Evolutionary conservation across 2,113 vertebrate genomes (phyloP).

Genomic region (Dermatemys mawii): DNA sequence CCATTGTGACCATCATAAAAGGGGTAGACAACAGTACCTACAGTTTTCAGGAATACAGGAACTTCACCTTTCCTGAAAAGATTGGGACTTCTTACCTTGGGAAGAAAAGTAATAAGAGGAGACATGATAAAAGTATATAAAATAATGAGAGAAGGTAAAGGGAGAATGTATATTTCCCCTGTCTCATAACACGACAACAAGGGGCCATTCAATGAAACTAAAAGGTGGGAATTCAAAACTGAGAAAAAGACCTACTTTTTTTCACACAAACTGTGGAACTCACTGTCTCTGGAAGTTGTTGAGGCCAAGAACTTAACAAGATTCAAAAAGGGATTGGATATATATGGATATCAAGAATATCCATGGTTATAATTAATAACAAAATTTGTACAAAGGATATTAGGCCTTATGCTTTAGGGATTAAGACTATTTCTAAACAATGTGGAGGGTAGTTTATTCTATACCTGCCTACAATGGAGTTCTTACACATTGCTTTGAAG

Average conservation of each 20-base stretch:
- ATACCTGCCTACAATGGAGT: not conserved
- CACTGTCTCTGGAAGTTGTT: not conserved
- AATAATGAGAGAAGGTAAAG: too few relatives aligned
- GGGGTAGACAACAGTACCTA: not conserved
- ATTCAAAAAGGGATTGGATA: not conserved
- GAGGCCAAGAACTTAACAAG: not conserved
- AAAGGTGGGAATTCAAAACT: not conserved
- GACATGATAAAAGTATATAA: not conserved
- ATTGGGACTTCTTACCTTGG: not conserved
- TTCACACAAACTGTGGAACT: not conserved
- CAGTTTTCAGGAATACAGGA: not conserved
- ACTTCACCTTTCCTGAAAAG: not conserved
- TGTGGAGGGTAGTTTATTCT: not conserved
- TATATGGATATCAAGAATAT: not conserved
- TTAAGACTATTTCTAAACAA: not conserved
- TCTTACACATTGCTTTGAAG: not conserved
- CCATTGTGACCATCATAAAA: accelerated
- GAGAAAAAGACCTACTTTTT: not conserved
- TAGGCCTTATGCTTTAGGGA: not conserved
- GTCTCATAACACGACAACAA: not conserved
- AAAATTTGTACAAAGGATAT: not conserved
- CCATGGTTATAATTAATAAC: not conserved
- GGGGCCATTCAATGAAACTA: not conserved
- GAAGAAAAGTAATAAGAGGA: not conserved
- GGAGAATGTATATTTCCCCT: not conserved